Base-by-base conservation (phyloP, 2,797 vertebrate species). In the Yasuhikotakia modesta region DNA sequence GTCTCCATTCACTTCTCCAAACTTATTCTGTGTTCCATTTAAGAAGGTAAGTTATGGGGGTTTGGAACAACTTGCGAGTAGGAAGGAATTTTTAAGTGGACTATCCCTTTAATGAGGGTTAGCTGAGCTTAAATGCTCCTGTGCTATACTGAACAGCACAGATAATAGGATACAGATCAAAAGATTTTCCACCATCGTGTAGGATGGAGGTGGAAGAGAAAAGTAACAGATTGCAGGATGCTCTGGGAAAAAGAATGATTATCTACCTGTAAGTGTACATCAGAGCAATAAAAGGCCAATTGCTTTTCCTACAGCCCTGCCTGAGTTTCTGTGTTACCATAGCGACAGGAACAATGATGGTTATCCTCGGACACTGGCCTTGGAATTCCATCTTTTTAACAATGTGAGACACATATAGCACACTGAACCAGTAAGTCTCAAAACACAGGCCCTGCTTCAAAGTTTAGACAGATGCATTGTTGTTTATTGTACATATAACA, bases 281-380 rank as follows among this genome's bases (percentile, higher is more conserved):
- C 66, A 70, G 55, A 60, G 52, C 58, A 60, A 35, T 52, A 73
- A 69, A 73, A 57, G 70, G 70, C 74, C 39, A 50, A 50, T 60
- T 53, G 0, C 27, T 48, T 60, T 77, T 7, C 55, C 27, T 50
- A n/a, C 45, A 81, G 72, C 61, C 24, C 21, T 65, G 74, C 39
- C 24, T 14, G 24, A 64, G 39, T 55, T 17, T 48, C 48, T 13
- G 46, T 70, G 55, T 76, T 60, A 39, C 24, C 57, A 60, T 60
- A 16, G 24, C 13, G 57, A 60, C 57, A 16, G 57, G 13, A 16
- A 30, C 55, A 60, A 11, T 16, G 13, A 60, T 30, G 57, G 57
- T 60, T 60, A 30, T 58, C 13, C 57, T 17, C 1, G 22, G 57
- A 30, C 24, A 60, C 24, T 60, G 24, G 57, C 7, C 5, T 17